These are phyloP conservation scores for Halcyon senegalensis DNA, from an alignment of 2,113 vertebrate species.

Conservation along the genomic window DNA sequence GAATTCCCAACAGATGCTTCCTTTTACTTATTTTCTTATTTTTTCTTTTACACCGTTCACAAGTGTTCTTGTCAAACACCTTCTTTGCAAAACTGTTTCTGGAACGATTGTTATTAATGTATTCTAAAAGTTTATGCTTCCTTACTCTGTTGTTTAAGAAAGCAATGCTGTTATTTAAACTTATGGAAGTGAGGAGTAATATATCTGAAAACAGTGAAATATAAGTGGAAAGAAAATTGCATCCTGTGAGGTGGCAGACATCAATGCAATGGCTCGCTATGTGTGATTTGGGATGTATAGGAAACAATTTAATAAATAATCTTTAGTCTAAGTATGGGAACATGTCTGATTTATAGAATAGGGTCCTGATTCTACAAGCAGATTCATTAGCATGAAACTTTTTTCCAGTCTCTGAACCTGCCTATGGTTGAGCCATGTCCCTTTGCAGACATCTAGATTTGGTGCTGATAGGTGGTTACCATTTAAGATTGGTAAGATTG, in stretches of 20 bases:
- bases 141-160: not conserved
- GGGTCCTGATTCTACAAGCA: not conserved
- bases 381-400: not conserved
- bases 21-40: slow-evolving; percentile 4
- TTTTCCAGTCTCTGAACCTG: not conserved
- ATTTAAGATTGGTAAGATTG: not conserved
- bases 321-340: not conserved
- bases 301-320: not conserved
- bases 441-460: not conserved
- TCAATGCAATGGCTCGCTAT: not conserved
- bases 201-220: not conserved
- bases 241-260: not conserved
- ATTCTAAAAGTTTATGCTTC: not conserved
- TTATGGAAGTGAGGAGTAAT: not conserved
- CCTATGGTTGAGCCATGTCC: not conserved
- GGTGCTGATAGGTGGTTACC: not conserved
- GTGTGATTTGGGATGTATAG: not conserved
- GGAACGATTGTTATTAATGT: not conserved
- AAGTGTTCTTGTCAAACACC: not conserved
- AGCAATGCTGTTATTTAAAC: not conserved
- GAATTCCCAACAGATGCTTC: slow-evolving; percentile 29
- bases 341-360: not conserved
- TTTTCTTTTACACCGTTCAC: not conserved
- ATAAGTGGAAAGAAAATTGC: not conserved
- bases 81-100: not conserved